phyloP scores from a whole-genome alignment of 2,797 vertebrate species.

The Echeneis naucrates region DNA sequence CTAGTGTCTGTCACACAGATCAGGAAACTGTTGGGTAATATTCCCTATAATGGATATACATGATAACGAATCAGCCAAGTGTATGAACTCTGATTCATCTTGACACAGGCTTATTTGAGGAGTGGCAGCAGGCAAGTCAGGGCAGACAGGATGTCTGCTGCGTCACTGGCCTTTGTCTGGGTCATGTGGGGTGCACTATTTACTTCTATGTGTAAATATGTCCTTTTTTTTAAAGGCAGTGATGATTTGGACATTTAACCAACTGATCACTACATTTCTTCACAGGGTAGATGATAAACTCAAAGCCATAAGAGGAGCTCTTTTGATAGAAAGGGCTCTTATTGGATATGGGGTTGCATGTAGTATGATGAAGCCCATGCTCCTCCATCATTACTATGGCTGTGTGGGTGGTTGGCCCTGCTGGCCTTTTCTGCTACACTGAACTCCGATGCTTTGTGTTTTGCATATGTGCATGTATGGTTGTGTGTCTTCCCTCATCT shows the following conservation, averaged over 20 bases:
- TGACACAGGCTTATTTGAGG: constrained; percentile 33
- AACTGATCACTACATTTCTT: background rate
- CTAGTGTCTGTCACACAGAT: constrained; percentile 6
- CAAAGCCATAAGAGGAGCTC: accelerated
- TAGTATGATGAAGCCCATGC: constrained; percentile 6
- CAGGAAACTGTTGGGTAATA: constrained; percentile 46
- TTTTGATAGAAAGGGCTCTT: background rate
- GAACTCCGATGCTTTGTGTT: constrained; percentile 36
- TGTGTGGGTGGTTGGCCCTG: constrained; percentile 36
- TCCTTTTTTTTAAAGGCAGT: background rate
- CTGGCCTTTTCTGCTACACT: constrained; percentile 30
- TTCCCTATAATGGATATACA: background rate
- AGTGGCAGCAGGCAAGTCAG: constrained; percentile 55
- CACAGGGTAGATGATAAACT: constrained; percentile 1
- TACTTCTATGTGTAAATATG: background rate
- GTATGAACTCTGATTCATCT: constrained; percentile 48
- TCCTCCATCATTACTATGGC: constrained; percentile 30
- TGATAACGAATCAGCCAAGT: constrained; percentile 22
- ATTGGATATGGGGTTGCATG: background rate
- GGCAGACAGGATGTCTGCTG: background rate
- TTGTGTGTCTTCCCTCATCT: constrained; percentile 43
- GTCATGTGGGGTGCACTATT: background rate
- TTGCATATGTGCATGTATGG: constrained; percentile 21
- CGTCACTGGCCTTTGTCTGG: background rate
- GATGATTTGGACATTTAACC: background rate